Evolutionary conservation across 37 sponge, comb jelly and placozoan species (phyloP).

Genomic region (Ianthella basta): DNA sequence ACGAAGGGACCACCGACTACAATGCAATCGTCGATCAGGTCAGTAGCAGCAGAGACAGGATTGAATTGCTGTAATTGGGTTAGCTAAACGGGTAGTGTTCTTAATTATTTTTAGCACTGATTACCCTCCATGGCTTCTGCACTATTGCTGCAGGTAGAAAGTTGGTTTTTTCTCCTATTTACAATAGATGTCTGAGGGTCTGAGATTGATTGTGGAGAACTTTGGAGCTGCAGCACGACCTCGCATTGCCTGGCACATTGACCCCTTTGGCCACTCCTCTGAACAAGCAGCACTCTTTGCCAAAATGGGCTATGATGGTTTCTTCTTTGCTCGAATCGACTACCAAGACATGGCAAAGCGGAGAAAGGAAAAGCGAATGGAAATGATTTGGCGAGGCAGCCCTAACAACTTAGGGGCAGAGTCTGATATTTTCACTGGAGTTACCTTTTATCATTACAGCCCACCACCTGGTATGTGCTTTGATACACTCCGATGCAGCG

Average conservation of each 20-base stretch:
- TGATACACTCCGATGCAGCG: slow-evolving; percentile 74
- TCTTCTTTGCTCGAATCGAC: slow-evolving; percentile 94
- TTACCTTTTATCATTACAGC: slow-evolving; percentile 66
- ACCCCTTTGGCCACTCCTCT: slow-evolving; percentile 85
- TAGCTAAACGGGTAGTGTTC: too few species aligned
- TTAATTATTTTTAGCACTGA: too few species aligned
- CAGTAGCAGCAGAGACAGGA: too few species aligned
- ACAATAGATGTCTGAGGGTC: slow-evolving; percentile 24
- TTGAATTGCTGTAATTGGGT: too few species aligned
- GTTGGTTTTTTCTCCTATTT: too few species aligned
- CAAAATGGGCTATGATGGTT: slow-evolving; percentile 85
- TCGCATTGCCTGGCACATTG: slow-evolving; percentile 77
- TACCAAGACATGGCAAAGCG: slow-evolving; percentile 74
- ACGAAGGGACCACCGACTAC: slow-evolving; percentile 79
- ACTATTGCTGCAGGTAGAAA: too few species aligned
- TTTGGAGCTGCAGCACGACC: slow-evolving; percentile 67
- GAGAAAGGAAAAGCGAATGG: slow-evolving; percentile 50
- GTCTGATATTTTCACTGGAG: slow-evolving; percentile 89
- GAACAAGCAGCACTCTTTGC: slow-evolving; percentile 70
- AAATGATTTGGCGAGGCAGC: slow-evolving; percentile 88
- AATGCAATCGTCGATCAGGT: slow-evolving; percentile 71
- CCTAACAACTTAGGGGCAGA: slow-evolving; percentile 48
- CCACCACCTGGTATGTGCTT: slow-evolving; percentile 91
- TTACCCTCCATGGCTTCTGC: too few species aligned
- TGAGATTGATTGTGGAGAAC: slow-evolving; percentile 38